These are phyloP conservation scores for Agrenia bidenticulata DNA, from an alignment of 2,888 invertebrate species.

Conservation along the genomic window DNA sequence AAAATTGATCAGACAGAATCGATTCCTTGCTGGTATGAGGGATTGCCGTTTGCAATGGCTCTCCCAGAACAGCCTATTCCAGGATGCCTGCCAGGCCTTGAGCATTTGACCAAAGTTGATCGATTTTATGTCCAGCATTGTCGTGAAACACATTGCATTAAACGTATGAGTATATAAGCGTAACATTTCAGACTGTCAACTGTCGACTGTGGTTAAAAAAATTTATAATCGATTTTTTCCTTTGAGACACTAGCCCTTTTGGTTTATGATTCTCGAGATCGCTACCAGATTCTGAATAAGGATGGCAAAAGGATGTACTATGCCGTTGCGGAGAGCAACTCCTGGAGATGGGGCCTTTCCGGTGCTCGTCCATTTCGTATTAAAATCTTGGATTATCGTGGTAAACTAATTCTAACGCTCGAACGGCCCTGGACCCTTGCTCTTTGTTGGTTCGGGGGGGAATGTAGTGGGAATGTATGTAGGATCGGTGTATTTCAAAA, in stretches of 20 bases:
- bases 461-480: conserved; percentile 7
- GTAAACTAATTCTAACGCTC: conserved; percentile 21
- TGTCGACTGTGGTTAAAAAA: no score
- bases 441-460: conserved; percentile 22
- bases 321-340: not conserved
- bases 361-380: conserved; percentile 23
- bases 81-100: not conserved
- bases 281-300: conserved; percentile 3
- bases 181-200: no score
- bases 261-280: not conserved
- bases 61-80: not conserved
- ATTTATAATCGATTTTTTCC: no score
- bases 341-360: not conserved
- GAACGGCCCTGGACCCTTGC: conserved; percentile 1
- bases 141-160: not conserved
- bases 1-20: no score
- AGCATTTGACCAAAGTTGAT: not conserved
- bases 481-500: no score
- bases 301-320: not conserved
- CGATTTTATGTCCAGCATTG: conserved; percentile 3
- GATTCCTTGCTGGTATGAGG: no score
- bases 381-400: conserved; percentile 18
- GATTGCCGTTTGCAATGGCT: no score
- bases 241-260: not conserved
- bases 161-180: not conserved